A percentile compares a stretch with the other conserved stretches of the same genome.
These are phyloP conservation scores for Lycaon pictus DNA, from an alignment of 2,113 vertebrate genomes.

Conservation along the genomic window DNA sequence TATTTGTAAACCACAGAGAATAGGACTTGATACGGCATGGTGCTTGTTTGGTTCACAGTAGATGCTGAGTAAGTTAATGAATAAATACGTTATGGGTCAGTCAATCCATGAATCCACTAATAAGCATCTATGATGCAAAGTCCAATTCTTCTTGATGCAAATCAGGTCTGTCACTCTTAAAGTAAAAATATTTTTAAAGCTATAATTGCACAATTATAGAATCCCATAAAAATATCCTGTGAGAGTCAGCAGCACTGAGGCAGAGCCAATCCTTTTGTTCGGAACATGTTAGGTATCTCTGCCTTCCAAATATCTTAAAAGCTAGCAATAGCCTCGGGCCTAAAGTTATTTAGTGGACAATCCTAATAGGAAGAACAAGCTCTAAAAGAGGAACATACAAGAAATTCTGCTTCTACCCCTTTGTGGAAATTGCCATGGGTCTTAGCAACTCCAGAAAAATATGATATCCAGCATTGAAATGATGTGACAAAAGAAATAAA, in stretches of 20 bases:
- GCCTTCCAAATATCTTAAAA: slow-evolving; percentile 57
- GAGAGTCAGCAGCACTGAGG: background rate
- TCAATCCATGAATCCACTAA: background rate
- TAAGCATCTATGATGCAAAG: background rate
- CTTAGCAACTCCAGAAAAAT: background rate
- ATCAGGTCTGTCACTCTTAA: background rate
- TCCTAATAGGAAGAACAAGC: background rate
- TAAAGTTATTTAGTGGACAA: background rate
- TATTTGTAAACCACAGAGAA: background rate
- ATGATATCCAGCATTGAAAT: background rate
- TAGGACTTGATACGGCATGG: background rate
- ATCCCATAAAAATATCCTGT: background rate
- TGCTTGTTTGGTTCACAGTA: background rate
- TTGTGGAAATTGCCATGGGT: background rate
- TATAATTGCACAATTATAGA: background rate
- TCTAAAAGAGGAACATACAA: slow-evolving; percentile 9
- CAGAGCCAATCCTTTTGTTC: background rate
- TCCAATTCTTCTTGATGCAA: background rate
- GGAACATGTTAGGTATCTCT: background rate
- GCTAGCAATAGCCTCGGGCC: background rate
- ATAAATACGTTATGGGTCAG: background rate
- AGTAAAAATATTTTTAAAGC: background rate
- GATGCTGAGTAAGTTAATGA: background rate
- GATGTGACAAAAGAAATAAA: background rate
- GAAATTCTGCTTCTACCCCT: background rate